Percentiles rank a stretch among this genome's conserved stretches.
These are phyloP conservation scores for Vespertilio murinus DNA, from an alignment of 2,797 vertebrate species.

Conservation along the genomic window DNA sequence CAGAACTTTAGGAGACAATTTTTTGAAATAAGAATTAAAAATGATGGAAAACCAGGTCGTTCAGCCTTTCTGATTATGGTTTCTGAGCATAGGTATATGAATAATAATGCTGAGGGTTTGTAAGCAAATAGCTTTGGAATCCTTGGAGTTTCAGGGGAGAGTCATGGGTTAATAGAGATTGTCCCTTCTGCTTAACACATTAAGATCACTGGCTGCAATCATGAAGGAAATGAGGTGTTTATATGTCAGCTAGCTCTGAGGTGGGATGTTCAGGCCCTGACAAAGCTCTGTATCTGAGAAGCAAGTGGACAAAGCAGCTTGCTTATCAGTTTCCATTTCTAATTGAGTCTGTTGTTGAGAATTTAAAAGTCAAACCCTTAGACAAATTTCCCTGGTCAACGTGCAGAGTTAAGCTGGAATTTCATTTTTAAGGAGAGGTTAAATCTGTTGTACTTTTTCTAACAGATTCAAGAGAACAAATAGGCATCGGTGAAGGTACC, in stretches of 20 bases:
- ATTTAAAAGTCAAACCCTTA: conserved; percentile 15
- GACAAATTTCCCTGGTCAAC: not conserved
- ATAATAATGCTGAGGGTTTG: not conserved
- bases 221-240: not conserved
- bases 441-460: not conserved
- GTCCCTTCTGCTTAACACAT: not conserved
- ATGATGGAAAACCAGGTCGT: not conserved
- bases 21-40: not conserved
- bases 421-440: not conserved
- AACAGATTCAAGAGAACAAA: not conserved
- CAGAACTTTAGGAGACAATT: not conserved
- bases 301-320: not conserved
- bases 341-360: not conserved
- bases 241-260: not conserved
- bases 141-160: not conserved
- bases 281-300: not conserved
- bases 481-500: not conserved
- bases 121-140: not conserved
- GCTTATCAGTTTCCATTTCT: not conserved
- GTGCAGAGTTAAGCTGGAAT: not conserved
- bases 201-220: not conserved
- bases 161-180: not conserved
- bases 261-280: not conserved
- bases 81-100: not conserved
- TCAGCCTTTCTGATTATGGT: not conserved